Conservation (phyloP, 2,113 vertebrate species). For the Baryphthengus martii region DNA sequence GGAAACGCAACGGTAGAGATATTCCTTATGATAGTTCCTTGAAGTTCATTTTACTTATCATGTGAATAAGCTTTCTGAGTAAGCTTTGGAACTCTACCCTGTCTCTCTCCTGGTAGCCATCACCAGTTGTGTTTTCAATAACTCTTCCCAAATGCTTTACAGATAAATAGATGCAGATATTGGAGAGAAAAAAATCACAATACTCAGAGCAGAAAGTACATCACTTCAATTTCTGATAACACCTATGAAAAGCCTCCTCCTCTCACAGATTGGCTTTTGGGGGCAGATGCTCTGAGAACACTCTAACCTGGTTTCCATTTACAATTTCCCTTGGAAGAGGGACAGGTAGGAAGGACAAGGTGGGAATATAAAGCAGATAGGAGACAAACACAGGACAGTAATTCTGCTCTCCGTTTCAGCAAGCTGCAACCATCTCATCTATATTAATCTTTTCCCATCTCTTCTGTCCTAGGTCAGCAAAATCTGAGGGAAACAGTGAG, state of each 20-base stretch:
- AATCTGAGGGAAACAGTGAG: neutral
- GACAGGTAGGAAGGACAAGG: neutral
- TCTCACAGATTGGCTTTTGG: neutral
- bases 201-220: neutral
- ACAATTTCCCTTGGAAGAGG: neutral
- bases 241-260: neutral
- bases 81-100: neutral
- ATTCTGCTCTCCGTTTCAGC: neutral
- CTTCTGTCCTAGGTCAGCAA: neutral
- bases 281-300: neutral
- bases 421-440: neutral
- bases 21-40: neutral
- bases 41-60: neutral
- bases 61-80: neutral
- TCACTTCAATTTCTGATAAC: neutral
- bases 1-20: neutral
- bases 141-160: neutral
- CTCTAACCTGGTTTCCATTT: neutral
- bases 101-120: neutral
- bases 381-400: neutral
- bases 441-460: neutral
- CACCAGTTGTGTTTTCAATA: conserved; percentile 12
- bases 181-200: neutral
- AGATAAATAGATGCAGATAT: neutral
- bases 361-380: neutral